Evolutionary conservation across 1,140 invertebrate species (phyloP).

Genomic region (Atta texana): DNA sequence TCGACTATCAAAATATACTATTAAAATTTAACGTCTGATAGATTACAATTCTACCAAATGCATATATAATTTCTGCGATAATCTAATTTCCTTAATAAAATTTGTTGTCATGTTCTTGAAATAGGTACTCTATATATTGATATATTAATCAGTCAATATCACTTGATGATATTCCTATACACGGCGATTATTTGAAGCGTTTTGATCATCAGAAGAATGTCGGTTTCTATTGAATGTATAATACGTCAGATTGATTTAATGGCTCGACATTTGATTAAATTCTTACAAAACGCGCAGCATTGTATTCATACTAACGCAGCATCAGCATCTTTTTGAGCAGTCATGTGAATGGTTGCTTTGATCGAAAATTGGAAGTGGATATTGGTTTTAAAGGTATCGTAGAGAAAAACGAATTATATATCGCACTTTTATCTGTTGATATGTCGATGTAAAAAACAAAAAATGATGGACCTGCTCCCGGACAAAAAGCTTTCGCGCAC

Average conservation of each 20-base stretch:
- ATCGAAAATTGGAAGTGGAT: constrained; percentile 40
- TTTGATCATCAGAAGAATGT: not conserved
- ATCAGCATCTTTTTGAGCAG: constrained; percentile 28
- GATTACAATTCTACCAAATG: not conserved
- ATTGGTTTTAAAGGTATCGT: constrained; percentile 30
- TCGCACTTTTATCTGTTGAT: not conserved
- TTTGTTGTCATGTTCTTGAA: not conserved
- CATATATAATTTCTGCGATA: constrained; percentile 4
- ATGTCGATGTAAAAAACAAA: not conserved
- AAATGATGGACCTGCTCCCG: not conserved
- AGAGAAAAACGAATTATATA: constrained; percentile 25
- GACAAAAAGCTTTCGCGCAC: not conserved
- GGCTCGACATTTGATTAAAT: constrained; percentile 23
- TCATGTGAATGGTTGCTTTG: not conserved
- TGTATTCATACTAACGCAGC: not conserved
- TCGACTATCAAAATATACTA: not conserved
- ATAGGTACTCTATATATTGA: not conserved
- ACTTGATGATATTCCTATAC: not conserved
- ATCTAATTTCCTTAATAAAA: not conserved
- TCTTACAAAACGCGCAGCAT: not conserved
- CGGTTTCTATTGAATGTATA: not conserved
- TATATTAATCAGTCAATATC: not conserved
- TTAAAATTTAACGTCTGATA: not conserved
- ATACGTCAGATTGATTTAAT: constrained; percentile 28
- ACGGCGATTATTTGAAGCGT: constrained; percentile 5